Evolutionary conservation across 2,113 vertebrate genomes (phyloP).

Genomic region (Corythoichthys intestinalis): DNA sequence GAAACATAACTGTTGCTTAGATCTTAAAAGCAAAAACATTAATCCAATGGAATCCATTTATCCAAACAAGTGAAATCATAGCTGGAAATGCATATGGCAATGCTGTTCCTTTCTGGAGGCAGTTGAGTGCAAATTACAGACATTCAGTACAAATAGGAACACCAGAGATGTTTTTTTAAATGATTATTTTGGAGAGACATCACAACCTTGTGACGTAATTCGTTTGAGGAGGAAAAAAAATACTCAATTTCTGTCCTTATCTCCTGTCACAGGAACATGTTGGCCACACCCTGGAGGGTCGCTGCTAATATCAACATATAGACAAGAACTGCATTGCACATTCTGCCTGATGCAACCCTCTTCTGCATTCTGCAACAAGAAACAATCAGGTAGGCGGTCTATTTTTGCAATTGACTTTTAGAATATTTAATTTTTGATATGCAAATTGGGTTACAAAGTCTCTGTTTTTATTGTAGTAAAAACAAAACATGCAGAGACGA

Average conservation of each 20-base stretch:
- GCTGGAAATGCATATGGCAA: too few relatives aligned
- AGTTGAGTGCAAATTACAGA: not conserved
- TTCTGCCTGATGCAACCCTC: not conserved
- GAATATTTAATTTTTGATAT: not conserved
- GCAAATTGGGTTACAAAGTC: not conserved
- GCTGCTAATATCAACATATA: not conserved
- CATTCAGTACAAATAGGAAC: not conserved
- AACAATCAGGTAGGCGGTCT: conserved; percentile 41
- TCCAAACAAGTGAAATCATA: too few relatives aligned
- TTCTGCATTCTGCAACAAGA: conserved; percentile 2
- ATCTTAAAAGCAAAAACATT: too few relatives aligned
- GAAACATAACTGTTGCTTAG: not conserved
- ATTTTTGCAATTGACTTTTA: not conserved
- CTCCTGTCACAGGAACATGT: conserved; percentile 40
- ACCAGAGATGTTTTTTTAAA: not conserved
- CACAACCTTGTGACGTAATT: not conserved
- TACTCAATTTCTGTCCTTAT: conserved; percentile 36
- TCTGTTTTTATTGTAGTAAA: conserved; percentile 29
- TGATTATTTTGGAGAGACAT: not conserved
- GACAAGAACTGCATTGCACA: conserved; percentile 17
- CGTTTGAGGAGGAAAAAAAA: not conserved
- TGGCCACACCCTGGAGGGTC: conserved; percentile 27
- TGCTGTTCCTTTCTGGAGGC: too few relatives aligned
- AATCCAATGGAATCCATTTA: too few relatives aligned
- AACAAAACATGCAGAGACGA: conserved; percentile 42